Conservation (phyloP, 2,113 vertebrate species). For the Corydoras sp. region DNA sequence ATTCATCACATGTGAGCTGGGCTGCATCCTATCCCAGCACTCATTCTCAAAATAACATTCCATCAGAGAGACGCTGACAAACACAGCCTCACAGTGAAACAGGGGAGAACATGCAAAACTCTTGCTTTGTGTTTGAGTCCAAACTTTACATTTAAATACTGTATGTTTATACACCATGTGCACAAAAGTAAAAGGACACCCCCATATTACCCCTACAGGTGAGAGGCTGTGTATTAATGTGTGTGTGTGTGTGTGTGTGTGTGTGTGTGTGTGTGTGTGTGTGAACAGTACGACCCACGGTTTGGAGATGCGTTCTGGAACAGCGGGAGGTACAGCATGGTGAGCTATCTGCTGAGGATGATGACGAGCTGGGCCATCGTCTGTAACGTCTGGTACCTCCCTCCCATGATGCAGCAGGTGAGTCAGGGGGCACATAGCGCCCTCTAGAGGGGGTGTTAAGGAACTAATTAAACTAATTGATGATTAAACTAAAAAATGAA, state of each 20-base stretch:
- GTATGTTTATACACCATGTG: too few relatives aligned
- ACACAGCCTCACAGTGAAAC: too few relatives aligned
- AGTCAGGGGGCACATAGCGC: slow-evolving; percentile 2
- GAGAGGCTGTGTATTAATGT: background rate
- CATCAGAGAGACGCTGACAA: too few relatives aligned
- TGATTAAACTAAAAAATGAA: too few relatives aligned
- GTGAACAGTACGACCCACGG: slow-evolving; percentile 83
- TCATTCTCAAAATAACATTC: too few relatives aligned
- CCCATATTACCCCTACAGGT: background rate
- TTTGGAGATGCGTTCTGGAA: slow-evolving; percentile 99
- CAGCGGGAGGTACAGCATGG: slow-evolving; percentile 88
- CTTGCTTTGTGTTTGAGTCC: too few relatives aligned
- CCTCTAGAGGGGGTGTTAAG: too few relatives aligned
- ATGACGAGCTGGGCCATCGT: slow-evolving; percentile 99
- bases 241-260: background rate
- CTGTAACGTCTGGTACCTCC: slow-evolving; percentile 92
- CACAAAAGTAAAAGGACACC: too few relatives aligned
- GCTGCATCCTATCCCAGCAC: too few relatives aligned
- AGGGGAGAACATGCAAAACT: too few relatives aligned
- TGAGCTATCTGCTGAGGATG: slow-evolving; percentile 88
- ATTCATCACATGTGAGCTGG: background rate
- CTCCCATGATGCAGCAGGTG: slow-evolving; percentile 88
- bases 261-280: slow-evolving; percentile 1
- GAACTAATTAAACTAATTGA: too few relatives aligned
- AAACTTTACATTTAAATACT: too few relatives aligned